These are phyloP conservation scores for Antechinus flavipes DNA, from an alignment of 2,113 vertebrate species.

Conservation along the genomic window DNA sequence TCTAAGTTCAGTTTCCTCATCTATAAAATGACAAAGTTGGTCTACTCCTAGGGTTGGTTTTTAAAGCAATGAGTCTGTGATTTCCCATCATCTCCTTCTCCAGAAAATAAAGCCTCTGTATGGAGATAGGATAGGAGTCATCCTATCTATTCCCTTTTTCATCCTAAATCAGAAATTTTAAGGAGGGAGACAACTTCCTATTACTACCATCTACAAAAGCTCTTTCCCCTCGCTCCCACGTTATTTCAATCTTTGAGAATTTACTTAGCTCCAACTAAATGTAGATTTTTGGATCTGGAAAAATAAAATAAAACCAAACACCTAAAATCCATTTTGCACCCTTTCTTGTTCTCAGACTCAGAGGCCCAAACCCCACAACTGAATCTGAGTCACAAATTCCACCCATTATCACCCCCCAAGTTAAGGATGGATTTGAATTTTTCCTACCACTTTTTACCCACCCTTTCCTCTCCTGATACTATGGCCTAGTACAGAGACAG, in stretches of 20 bases:
- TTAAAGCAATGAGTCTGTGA: background rate
- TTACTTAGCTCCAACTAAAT: background rate
- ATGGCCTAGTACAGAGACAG: background rate
- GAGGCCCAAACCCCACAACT: background rate
- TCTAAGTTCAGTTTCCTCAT: background rate
- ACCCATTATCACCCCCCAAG: background rate
- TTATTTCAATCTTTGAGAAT: background rate
- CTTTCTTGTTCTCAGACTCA: background rate
- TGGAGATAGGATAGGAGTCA: background rate
- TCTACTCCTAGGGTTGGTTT: background rate
- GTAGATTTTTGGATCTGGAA: background rate
- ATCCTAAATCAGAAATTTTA: background rate
- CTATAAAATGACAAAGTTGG: background rate
- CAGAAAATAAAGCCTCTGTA: background rate
- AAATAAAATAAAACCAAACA: background rate
- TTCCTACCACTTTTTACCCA: background rate
- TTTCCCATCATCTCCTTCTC: background rate
- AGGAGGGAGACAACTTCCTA: background rate
- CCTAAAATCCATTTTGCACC: background rate
- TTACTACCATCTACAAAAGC: background rate
- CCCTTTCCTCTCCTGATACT: background rate
- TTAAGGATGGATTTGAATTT: background rate
- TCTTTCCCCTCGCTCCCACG: background rate
- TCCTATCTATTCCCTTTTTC: background rate
- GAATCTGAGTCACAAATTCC: background rate